Evolutionary conservation across 1,140 invertebrate genomes (phyloP), one percentile per base, ranked within the genome.

Genomic region (Atta cephalotes): DNA sequence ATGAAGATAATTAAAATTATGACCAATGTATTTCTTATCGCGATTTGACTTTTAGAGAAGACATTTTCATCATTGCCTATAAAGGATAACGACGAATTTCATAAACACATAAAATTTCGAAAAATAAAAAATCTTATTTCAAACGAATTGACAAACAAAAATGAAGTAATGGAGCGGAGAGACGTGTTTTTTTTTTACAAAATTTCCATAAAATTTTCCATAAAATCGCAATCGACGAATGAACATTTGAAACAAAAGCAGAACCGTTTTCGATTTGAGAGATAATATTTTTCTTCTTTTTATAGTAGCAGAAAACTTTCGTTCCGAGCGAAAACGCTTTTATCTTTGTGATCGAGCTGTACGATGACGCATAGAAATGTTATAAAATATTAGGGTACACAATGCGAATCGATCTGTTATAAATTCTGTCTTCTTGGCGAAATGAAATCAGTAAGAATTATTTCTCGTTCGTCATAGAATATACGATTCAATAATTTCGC

Each of bases 401-500:
- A 21, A 60, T 3, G 28, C 10, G 45, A 4, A 49, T 49, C 62
- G 39, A 7, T 6, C 21, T 5, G 6, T 49, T 39, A 9, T 51
- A 51, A 35, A 14, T 10, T 21, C 7, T 35, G 31, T 35, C 31
- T 56, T 35, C 4, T 25, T 28, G 18, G 1, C 4, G 72, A 76
- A 51, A 51, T 51, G 65, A 21, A 49, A 68, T 68, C 65, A 18
- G 39, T 68, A 39, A 39, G 16, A 35, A 53, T 53, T 39, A 10
- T 35, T n/a, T 7, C 31, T 31, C 10, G 35, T 5, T 51, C 62
- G n/a, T 25, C 28, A 25, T n/a, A 5, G n/a, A 25, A 6, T 35
- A 49, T 51, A 56, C 21, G n/a, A 74, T 58, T 81, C 51, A 49
- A 45, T 39, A 70, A 81, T 81, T 58, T 39, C 51, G 49, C 49